A percentile compares a stretch with the other conserved stretches of the same genome.
phyloP scores from a whole-genome alignment of 1,140 invertebrate species.

The Nautilus pompilius region DNA sequence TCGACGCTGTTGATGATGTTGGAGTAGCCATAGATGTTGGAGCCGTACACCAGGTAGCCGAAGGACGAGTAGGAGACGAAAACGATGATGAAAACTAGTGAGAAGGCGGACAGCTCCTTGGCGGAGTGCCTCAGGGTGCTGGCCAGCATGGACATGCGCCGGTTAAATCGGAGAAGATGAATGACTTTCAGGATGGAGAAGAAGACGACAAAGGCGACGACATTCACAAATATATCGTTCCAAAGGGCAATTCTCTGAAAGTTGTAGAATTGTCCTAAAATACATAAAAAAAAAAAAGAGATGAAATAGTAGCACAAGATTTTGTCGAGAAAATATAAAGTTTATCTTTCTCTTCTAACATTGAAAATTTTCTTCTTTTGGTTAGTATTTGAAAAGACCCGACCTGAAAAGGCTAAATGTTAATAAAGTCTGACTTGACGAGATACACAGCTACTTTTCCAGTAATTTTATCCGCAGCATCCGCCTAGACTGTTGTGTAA shows the following conservation, averaged over 20 bases:
- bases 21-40: constrained; percentile 52
- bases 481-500: too few relatives aligned
- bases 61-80: constrained; percentile 40
- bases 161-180: constrained; percentile 60
- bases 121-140: constrained; percentile 42
- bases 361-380: too few relatives aligned
- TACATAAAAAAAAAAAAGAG: constrained; percentile 3
- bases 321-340: too few relatives aligned
- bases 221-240: constrained; percentile 52
- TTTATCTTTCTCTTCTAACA: too few relatives aligned
- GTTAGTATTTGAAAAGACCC: too few relatives aligned
- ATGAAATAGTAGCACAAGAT: too few relatives aligned
- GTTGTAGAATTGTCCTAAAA: constrained; percentile 37
- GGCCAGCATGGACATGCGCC: constrained; percentile 54
- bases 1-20: constrained; percentile 48
- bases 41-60: constrained; percentile 58
- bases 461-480: too few relatives aligned
- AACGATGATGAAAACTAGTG: constrained; percentile 44
- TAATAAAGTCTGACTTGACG: too few relatives aligned
- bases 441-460: too few relatives aligned
- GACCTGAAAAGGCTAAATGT: too few relatives aligned
- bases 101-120: constrained; percentile 47
- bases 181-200: constrained; percentile 57
- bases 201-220: constrained; percentile 57
- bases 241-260: constrained; percentile 36